Evolutionary conservation across 2,797 vertebrate genomes (phyloP).

Genomic region (Phyllotis vaccarum): DNA sequence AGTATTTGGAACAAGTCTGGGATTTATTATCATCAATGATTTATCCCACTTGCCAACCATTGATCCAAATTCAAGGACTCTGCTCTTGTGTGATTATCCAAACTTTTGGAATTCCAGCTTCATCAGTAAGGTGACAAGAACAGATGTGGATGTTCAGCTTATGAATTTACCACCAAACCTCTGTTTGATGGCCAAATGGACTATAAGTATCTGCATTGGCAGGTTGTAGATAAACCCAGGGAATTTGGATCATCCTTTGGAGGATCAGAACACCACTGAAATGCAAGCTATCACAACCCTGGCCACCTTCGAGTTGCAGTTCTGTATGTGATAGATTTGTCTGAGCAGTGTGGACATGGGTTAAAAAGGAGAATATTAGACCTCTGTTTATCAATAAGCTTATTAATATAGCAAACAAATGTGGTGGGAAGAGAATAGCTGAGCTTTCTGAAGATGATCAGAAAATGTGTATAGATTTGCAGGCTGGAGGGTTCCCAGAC

Average conservation of each 20-base stretch:
- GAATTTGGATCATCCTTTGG: constrained; percentile 98
- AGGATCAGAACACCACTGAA: constrained; percentile 99
- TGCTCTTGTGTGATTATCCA: constrained; percentile 97
- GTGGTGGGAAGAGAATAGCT: constrained; percentile 95
- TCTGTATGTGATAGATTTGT: constrained; percentile 96
- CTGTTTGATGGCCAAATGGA: constrained; percentile 99
- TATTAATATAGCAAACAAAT: constrained; percentile 97
- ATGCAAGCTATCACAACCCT: constrained; percentile 99
- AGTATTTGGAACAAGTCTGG: constrained; percentile 96
- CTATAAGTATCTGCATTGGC: constrained; percentile 98
- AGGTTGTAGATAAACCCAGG: constrained; percentile 99
- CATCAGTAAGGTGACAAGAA: constrained; percentile 99
- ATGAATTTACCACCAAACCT: constrained; percentile 99
- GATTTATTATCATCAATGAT: constrained; percentile 95
- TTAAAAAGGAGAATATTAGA: constrained; percentile 92
- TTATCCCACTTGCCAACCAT: constrained; percentile 97
- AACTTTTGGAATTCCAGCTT: constrained; percentile 99
- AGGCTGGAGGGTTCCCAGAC: constrained; percentile 92
- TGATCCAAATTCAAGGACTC: constrained; percentile 97
- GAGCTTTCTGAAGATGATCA: constrained; percentile 95
- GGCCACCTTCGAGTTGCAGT: constrained; percentile 95
- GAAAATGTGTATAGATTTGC: constrained; percentile 94
- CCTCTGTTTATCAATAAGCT: constrained; percentile 98
- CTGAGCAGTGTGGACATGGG: constrained; percentile 97
- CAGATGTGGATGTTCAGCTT: constrained; percentile 98